Base-by-base conservation (phyloP, 2,888 invertebrate genomes). In the Hirtodrosophila cameraria region DNA sequence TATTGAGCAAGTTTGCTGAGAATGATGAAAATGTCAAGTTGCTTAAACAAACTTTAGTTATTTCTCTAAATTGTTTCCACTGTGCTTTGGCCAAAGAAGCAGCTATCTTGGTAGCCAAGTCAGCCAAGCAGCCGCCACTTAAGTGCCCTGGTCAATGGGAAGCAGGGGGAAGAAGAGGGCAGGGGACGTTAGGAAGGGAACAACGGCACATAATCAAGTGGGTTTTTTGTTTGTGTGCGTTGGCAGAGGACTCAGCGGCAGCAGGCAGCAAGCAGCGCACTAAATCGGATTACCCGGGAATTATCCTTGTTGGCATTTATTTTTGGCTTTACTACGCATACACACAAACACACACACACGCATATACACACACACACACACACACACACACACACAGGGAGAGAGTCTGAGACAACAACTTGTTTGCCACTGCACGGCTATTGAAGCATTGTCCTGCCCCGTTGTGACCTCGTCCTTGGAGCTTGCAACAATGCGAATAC, bases 281-380 rank as follows among this genome's bases (percentile, higher is more conserved):
- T 67, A 87, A 82, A 87, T 87, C 81, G 87, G 87, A 87, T 82
- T 82, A 87, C 63, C 62, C 63, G 42, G 46, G 82, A 79, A 87
- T 82, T 86, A 82, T 87, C 69, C 84, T 83, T 82, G 86, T 79
- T 86, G 87, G 87, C 74, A 86, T 80, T 80, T 80, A 83, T 86
- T 79, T n/a, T 72, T 65, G 76, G 72, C 64, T 67, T 54, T 54
- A 57, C 39, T 30, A 7, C 41, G 23, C 23, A 45, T 48, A 33
- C 45, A 27, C 30, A 28, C 15, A 55, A 13, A 38, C 25, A 64
- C 16, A 39, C 31, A 33, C 13, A 43, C 27, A 52, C 35, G n/a
- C n/a, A n/a, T 4, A 58, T 38, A 43, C 45, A 31, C 43, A 33
- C 23, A 25, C 20, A 36, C 33, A 39, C 16, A 27, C 7, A 20